Conservation (phyloP, 2,113 vertebrate genomes). For the Lasiurus borealis region DNA sequence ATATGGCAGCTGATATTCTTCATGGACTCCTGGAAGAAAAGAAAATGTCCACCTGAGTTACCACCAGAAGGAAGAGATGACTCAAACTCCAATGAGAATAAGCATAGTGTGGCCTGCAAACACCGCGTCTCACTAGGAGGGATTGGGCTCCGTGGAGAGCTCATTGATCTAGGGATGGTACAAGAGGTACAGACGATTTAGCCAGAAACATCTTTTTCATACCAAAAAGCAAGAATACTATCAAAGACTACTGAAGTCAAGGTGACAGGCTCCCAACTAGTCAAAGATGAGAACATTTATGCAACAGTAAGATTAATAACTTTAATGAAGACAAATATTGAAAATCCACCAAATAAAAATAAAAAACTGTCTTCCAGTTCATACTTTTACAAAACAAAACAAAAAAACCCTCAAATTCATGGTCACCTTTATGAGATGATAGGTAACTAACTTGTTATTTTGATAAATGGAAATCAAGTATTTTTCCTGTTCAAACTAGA, state of each 20-base stretch:
- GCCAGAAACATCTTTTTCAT: background rate
- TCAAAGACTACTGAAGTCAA: background rate
- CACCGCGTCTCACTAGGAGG: background rate
- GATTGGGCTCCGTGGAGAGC: background rate
- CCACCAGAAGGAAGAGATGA: background rate
- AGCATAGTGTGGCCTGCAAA: background rate
- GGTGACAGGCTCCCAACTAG: background rate
- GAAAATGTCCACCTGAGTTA: conserved; percentile 8
- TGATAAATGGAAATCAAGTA: background rate
- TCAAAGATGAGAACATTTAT: background rate
- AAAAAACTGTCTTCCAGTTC: background rate
- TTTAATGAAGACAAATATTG: conserved; percentile 20
- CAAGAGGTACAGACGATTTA: background rate
- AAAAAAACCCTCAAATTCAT: background rate
- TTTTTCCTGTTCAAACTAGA: background rate
- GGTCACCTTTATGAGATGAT: background rate
- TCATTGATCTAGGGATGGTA: background rate
- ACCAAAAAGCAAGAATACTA: background rate
- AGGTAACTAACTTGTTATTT: background rate
- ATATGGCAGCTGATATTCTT: conserved; percentile 99
- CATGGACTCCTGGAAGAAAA: conserved; percentile 92
- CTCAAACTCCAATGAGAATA: background rate
- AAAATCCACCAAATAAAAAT: background rate
- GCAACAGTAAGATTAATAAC: background rate
- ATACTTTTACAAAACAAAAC: background rate